phyloP scores from a whole-genome alignment of 2,113 vertebrate genomes.

The Caloenas nicobarica region DNA sequence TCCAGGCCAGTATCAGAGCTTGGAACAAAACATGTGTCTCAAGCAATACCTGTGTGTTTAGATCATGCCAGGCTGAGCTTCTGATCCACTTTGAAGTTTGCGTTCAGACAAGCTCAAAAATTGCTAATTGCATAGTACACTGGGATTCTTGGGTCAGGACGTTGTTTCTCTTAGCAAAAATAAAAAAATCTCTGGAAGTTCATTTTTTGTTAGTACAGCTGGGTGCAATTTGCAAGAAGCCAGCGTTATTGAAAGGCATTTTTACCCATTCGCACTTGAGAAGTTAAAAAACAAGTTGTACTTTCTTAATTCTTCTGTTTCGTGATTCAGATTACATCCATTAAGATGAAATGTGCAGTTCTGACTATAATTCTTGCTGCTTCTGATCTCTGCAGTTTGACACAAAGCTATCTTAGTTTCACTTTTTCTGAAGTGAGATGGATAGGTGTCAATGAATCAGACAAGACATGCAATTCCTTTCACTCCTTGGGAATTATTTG shows the following conservation, averaged over 20 bases:
- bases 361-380: background rate
- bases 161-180: background rate
- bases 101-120: constrained; percentile 12
- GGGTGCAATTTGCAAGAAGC: background rate
- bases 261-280: background rate
- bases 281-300: background rate
- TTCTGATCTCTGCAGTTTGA: background rate
- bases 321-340: background rate
- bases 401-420: background rate
- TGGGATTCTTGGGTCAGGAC: background rate
- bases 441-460: background rate
- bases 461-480: background rate
- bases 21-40: background rate
- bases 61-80: background rate
- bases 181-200: background rate
- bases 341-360: background rate
- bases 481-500: background rate
- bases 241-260: background rate
- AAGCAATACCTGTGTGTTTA: background rate
- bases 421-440: background rate
- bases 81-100: background rate
- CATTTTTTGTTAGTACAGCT: background rate
- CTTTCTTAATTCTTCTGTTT: background rate
- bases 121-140: background rate
- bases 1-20: constrained; percentile 13